Evolutionary conservation across 2,888 invertebrate species (phyloP), one percentile per base, ranked within the genome.

Genomic region (Athetis lepigone): DNA sequence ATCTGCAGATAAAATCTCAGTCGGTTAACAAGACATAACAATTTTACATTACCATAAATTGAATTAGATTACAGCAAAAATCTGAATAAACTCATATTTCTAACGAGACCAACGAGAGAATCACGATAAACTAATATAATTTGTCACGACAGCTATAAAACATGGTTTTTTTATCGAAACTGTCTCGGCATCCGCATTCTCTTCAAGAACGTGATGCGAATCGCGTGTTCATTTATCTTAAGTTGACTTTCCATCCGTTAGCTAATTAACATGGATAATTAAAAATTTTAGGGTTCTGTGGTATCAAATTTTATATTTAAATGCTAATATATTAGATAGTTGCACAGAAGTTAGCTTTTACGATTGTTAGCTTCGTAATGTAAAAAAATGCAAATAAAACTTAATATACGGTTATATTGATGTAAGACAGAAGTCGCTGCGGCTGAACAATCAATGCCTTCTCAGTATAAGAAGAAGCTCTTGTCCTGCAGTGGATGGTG

Each of bases 161-260:
- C 58, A 39, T 49, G 47, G 27, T 63, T 51, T 55, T n/a, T 72
- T 75, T 58, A 73, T 73, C 46, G 54, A 46, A 62, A 62, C 70
- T 19, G 23, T 23, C n/a, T 39, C 42, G 29, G 23, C 57, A 42
- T 81, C 81, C 81, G 82, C 85, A 81, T 82, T 81, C 80, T 60
- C 52, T 39, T n/a, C 51, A 46, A 54, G 50, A 59, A 67, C 74
- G 79, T 64, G 79, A 70, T 49, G 70, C 68, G 51, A 78, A 82
- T 78, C 65, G 43, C 51, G 75, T 63, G 69, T 73, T 60, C 65
- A 70, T 67, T 72, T 60, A 56, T 58, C 21, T 56, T 54, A 47
- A 67, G 56, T 67, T 72, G 56, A 70, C 86, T 87, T 85, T 85
- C 85, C 75, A 83, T 85, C 85, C 84, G 83, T 73, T 76, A 63